Conservation (phyloP, 2,797 vertebrate species). For the Enoplosus armatus region DNA sequence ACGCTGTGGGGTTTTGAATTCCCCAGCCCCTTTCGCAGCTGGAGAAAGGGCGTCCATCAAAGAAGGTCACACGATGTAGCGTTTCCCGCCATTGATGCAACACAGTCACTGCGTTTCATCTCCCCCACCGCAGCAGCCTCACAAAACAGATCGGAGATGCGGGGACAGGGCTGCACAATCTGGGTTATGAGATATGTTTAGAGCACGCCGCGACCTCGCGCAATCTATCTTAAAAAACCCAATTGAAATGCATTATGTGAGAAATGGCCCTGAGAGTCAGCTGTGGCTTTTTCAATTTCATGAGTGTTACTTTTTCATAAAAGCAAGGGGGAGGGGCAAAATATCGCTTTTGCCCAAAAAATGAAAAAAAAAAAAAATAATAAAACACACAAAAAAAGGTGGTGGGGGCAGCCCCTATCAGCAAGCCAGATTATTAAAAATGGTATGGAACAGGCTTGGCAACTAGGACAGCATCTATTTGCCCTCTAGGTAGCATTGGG, state of each 20-base stretch:
- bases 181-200: conserved; percentile 72
- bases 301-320: conserved; percentile 77
- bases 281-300: conserved; percentile 75
- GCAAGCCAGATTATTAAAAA: conserved; percentile 80
- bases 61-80: conserved; percentile 53
- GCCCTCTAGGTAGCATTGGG: conserved; percentile 71
- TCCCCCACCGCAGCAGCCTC: conserved; percentile 20
- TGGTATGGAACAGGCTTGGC: conserved; percentile 57
- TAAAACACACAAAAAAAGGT: conserved; percentile 53
- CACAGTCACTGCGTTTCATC: conserved; percentile 46
- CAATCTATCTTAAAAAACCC: conserved; percentile 69
- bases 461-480: conserved; percentile 75
- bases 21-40: conserved; percentile 19
- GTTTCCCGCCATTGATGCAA: conserved; percentile 35
- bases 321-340: conserved; percentile 33
- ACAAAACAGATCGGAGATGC: conserved; percentile 37
- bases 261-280: conserved; percentile 64
- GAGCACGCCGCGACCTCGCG: conserved; percentile 33
- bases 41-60: conserved; percentile 60
- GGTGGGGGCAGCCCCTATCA: conserved; percentile 49
- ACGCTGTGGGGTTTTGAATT: conserved; percentile 44
- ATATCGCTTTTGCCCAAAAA: conserved; percentile 68
- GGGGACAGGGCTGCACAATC: conserved; percentile 18
- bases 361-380: too few relatives aligned
- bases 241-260: conserved; percentile 74